Evolutionary conservation across 2,888 invertebrate species (phyloP).

Genomic region (Andrena camellia): DNA sequence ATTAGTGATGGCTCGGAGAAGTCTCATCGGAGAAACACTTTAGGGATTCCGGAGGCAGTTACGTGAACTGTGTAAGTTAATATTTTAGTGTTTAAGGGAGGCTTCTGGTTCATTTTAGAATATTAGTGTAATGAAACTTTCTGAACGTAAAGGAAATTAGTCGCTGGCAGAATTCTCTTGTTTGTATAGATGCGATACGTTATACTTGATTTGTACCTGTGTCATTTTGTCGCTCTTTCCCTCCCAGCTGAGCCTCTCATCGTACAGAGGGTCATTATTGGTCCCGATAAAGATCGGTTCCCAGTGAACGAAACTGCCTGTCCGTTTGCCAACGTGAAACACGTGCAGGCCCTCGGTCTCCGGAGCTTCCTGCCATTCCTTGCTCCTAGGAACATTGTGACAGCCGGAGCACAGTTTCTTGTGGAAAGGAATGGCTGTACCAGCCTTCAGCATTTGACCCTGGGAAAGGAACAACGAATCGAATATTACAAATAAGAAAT

Average conservation of each 20-base stretch:
- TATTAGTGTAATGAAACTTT: too few species aligned
- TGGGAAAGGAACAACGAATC: conserved; percentile 57
- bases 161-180: background rate
- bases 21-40: background rate
- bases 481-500: background rate
- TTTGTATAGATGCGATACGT: too few species aligned
- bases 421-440: conserved; percentile 95
- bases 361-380: conserved; percentile 92
- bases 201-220: conserved; percentile 88
- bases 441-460: conserved; percentile 90
- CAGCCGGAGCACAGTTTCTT: conserved; percentile 95
- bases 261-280: conserved; percentile 94
- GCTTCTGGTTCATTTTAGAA: too few species aligned
- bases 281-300: conserved; percentile 98
- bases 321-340: conserved; percentile 94
- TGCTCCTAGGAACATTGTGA: conserved; percentile 94
- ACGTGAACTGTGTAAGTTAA: background rate
- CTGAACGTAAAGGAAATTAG: too few species aligned
- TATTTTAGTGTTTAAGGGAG: too few species aligned
- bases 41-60: background rate
- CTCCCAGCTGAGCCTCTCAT: conserved; percentile 97
- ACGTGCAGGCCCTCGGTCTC: conserved; percentile 91
- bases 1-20: background rate
- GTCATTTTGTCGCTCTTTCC: conserved; percentile 98
- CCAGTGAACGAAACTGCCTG: conserved; percentile 93